phyloP scores from a whole-genome alignment of 2,113 vertebrate genomes.

The Hirundichthys speculiger region DNA sequence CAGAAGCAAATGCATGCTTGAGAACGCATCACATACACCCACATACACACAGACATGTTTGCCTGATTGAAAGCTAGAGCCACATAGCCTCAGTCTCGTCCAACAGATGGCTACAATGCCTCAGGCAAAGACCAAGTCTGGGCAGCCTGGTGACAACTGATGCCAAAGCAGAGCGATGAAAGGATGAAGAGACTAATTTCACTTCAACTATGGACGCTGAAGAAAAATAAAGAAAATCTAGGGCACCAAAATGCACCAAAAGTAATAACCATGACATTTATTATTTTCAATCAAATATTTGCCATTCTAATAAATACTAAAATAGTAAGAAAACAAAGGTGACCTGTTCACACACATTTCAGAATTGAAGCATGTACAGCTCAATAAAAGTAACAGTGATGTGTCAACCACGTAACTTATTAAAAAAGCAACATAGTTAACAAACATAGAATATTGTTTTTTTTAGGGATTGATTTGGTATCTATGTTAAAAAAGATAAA shows the following conservation, averaged over 20 bases:
- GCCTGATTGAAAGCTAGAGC: slow-evolving; percentile 35
- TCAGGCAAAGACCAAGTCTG: slow-evolving; percentile 64
- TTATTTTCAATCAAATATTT: no score
- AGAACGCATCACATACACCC: neutral
- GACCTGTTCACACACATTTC: no score
- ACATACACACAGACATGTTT: slow-evolving; percentile 24
- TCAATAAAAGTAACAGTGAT: no score
- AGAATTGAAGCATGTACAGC: no score
- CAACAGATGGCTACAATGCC: slow-evolving; percentile 71
- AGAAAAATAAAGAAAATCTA: neutral
- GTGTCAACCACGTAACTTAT: no score
- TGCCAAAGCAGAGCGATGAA: slow-evolving; percentile 44
- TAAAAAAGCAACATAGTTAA: no score
- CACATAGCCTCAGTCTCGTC: slow-evolving; percentile 40
- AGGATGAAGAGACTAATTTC: slow-evolving; percentile 30
- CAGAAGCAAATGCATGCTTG: slow-evolving; percentile 19
- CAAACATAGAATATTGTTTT: no score
- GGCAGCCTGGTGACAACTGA: slow-evolving; percentile 62
- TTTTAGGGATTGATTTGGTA: no score
- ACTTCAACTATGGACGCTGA: slow-evolving; percentile 12
- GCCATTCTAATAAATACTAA: no score
- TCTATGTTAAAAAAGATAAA: no score
- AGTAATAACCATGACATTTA: no score
- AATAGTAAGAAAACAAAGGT: no score
- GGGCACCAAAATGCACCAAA: neutral